Percentiles rank a stretch among this genome's conserved stretches.
Evolutionary conservation across 2,113 vertebrate genomes (phyloP).

Genomic region (Isichthys henryi): DNA sequence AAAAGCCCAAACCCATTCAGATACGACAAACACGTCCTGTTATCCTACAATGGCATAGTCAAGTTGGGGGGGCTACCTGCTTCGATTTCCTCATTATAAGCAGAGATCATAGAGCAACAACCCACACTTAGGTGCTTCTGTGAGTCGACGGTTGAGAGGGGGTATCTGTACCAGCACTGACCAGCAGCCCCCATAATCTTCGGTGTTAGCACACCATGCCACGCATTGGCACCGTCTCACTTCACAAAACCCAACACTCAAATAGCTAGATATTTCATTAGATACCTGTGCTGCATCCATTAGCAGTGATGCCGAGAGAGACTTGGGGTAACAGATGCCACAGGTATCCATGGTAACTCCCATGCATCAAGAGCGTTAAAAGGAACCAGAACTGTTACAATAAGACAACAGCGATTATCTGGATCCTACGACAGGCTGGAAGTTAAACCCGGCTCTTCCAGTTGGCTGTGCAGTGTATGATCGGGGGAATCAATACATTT

Average conservation of each 20-base stretch:
- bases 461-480: neutral
- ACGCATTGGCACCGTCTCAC: neutral
- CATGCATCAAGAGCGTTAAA: neutral
- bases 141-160: neutral
- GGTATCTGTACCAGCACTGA: neutral
- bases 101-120: neutral
- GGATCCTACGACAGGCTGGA: neutral
- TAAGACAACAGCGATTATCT: neutral
- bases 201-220: neutral
- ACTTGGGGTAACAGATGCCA: neutral
- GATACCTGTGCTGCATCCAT: neutral
- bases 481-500: neutral
- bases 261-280: neutral
- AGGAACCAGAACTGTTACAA: neutral
- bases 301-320: neutral
- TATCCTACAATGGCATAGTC: neutral
- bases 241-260: neutral
- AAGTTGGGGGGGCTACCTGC: neutral
- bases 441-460: neutral
- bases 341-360: slow-evolving; percentile 18
- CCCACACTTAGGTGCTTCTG: neutral
- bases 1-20: neutral
- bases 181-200: neutral
- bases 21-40: neutral
- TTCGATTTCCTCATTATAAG: neutral